Evolutionary conservation across 64 coral and sea anemone species (phyloP), one percentile per base, ranked within the genome.

Genomic region (Pocillopora damicornis): DNA sequence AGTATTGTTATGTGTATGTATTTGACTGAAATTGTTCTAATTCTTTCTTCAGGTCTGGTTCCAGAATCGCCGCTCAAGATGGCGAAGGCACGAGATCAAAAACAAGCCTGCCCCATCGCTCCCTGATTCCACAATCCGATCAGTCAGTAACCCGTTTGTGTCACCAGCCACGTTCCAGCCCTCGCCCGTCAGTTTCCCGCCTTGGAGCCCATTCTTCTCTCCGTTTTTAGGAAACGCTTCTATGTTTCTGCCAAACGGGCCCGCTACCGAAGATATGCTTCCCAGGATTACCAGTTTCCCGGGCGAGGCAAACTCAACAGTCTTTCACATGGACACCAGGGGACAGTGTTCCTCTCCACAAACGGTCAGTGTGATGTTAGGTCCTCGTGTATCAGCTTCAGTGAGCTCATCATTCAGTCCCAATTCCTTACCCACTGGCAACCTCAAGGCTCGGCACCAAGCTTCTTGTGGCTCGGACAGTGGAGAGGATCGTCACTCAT

Each of bases 31-130:
- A 45, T 36, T 60, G 16, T 77, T 81, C 36, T 38, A 20, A 35
- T 57, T 26, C 4, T 17, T 51, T 4, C 20, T 36, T 59, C 51
- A 95, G 93, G 93, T 91, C 57, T 95, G 93, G 93, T 95, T 95
- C 60, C 93, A 91, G 58, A 95, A 95, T 42, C 89, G 86, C 35
- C 66, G 89, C 9, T 81, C 93, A 68, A 88, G 83, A 79, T 91
- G 89, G 89, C 86, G 89, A 66, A 95, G 77, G 42, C 79, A 38
- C 1, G 71, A 95, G 42, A 86, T 90, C 1, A 95, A 88, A 10
- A 69, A 91, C 79, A 91, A 95, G 35, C 89, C 93, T 30, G 86
- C 80, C 20, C 35, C 88, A 83, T 25, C 37, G 25, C 35, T 79
- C 83, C 75, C 37, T 86, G 73, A 59, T 66, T 35, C 88, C 22